Evolutionary conservation across 1,140 invertebrate genomes (phyloP), one percentile per base, ranked within the genome.

Genomic region (Paraescarpia echinospica): DNA sequence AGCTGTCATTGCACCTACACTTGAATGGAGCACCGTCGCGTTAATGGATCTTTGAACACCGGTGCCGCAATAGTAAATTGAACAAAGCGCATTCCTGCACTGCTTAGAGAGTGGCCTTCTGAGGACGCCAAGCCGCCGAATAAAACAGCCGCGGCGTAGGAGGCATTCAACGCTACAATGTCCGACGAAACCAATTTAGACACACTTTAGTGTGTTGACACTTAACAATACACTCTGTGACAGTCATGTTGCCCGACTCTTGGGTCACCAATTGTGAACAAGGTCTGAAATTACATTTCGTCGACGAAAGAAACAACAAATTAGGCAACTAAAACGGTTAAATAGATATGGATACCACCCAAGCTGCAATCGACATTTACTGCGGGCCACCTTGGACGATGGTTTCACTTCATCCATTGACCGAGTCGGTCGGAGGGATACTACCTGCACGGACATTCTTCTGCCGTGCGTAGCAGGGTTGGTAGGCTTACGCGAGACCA

Each of bases 11-110:
- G 59, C 59, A 77, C 59, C 59, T 77, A 77, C 59, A 77, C 18
- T 31, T 77, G 12, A 77, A 77, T 77, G 59, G 59, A 77, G 59
- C 27, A 18, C 12, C 59, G 18, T 77, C 14, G 22, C 59, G 59
- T 77, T 77, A 77, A 77, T 77, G 59, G 59, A 77, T 77, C 59
- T 77, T 77, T 77, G 59, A 77, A 77, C 59, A 77, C 59, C 59
- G 59, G 59, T 77, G 59, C 27, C 59, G 59, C 59, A 77, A 77
- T 77, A 77, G 59, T 77, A 77, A 77, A 77, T 27, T 77, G 14
- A 77, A 77, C 59, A 77, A 77, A 77, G 18, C 59, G 59, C 59
- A 77, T 77, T 77, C 59, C 59, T 22, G 59, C 59, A 31, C 27
- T 77, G 59, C 59, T 77, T 77, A 77, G 59, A 77, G 59, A 22